Evolutionary conservation across 2,888 invertebrate genomes (phyloP).

Genomic region (Mythimna impura): DNA sequence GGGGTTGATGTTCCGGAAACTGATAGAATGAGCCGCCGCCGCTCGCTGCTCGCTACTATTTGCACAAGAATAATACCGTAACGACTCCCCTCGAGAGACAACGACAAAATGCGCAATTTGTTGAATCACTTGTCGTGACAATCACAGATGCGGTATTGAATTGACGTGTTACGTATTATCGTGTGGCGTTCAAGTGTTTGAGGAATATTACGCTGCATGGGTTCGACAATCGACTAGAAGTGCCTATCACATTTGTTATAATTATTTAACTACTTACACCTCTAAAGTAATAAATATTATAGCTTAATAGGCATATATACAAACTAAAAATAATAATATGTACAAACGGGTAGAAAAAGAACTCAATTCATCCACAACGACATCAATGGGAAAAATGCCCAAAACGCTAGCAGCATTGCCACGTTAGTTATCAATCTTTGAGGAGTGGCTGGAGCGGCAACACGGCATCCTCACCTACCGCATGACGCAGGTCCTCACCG

Average conservation of each 20-base stretch:
- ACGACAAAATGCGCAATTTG: constrained; percentile 76
- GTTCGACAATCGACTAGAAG: background rate
- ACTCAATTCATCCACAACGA: too few relatives aligned
- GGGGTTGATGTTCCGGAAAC: constrained; percentile 80
- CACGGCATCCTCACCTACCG: too few relatives aligned
- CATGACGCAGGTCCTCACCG: too few relatives aligned
- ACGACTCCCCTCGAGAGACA: constrained; percentile 69
- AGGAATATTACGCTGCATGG: constrained; percentile 8
- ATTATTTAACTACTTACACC: too few relatives aligned
- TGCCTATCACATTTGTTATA: background rate
- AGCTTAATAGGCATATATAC: too few relatives aligned
- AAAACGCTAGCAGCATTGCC: too few relatives aligned
- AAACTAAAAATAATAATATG: too few relatives aligned
- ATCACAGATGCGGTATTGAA: constrained; percentile 63
- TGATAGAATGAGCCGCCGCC: constrained; percentile 73
- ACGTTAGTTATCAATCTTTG: too few relatives aligned
- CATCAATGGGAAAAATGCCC: too few relatives aligned
- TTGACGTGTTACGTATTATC: constrained; percentile 52
- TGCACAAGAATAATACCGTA: constrained; percentile 71
- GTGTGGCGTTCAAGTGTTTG: constrained; percentile 41
- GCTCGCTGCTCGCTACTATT: constrained; percentile 69
- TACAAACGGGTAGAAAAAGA: too few relatives aligned
- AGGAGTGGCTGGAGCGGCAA: too few relatives aligned
- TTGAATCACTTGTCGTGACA: constrained; percentile 71
- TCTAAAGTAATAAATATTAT: too few relatives aligned